phyloP scores from a whole-genome alignment of 2,797 vertebrate genomes.

The Tragelaphus oryx region DNA sequence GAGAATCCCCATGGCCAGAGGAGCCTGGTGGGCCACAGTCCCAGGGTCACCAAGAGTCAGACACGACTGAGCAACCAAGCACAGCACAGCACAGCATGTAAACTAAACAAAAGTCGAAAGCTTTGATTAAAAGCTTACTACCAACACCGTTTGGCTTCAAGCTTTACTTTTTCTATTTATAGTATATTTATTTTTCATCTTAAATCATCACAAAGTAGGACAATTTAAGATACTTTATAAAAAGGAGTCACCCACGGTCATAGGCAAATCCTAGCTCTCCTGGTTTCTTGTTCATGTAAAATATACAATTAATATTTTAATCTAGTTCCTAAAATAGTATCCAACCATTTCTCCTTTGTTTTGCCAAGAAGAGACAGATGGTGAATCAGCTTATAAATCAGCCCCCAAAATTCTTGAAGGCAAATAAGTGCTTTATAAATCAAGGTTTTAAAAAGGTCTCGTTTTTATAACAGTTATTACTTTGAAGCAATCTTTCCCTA shows the following conservation, averaged over 20 bases:
- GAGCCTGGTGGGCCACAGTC: not conserved
- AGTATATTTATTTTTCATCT: not conserved
- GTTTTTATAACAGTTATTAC: conserved; percentile 75
- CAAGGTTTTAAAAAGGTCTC: conserved; percentile 72
- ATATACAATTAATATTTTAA: conserved; percentile 77
- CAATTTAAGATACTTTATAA: not conserved
- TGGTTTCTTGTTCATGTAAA: conserved; percentile 45
- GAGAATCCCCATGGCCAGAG: not conserved
- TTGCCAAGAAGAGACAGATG: conserved; percentile 83
- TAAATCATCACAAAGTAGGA: conserved; percentile 15
- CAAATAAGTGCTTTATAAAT: conserved; percentile 79
- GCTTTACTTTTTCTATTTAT: not conserved
- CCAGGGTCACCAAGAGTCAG: not conserved
- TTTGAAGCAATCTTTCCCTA: conserved; percentile 73
- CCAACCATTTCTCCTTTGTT: conserved; percentile 69
- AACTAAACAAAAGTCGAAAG: not conserved
- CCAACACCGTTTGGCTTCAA: not conserved
- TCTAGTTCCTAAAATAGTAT: conserved; percentile 68
- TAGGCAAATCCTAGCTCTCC: conserved; percentile 26
- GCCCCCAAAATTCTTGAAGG: conserved; percentile 74
- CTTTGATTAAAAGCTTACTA: not conserved
- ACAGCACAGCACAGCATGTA: not conserved
- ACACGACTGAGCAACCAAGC: not conserved
- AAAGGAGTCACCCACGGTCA: not conserved
- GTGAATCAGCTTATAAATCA: conserved; percentile 79